Conservation (phyloP, 2,113 vertebrate genomes). For the Oxyura jamaicensis region DNA sequence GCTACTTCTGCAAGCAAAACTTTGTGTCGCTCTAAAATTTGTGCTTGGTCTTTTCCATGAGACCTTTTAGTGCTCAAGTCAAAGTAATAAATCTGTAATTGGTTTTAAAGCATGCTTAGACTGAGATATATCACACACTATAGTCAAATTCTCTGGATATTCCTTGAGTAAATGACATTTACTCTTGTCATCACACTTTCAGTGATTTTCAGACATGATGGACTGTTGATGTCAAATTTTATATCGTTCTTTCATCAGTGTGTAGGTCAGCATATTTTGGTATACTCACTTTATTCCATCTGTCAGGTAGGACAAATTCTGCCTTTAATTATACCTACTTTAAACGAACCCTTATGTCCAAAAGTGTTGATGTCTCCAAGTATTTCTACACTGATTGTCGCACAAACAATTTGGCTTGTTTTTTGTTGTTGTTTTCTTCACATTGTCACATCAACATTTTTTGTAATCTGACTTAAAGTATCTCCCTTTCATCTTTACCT, state of each 20-base stretch:
- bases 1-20: neutral
- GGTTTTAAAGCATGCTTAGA: neutral
- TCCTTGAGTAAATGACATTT: neutral
- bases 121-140: neutral
- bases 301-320: neutral
- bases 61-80: neutral
- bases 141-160: neutral
- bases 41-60: neutral
- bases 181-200: neutral
- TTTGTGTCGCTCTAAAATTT: neutral
- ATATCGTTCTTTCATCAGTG: neutral
- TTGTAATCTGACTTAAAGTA: neutral
- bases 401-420: neutral
- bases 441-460: neutral
- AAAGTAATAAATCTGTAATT: neutral
- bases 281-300: neutral
- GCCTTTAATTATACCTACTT: neutral
- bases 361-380: neutral
- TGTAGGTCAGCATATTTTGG: neutral
- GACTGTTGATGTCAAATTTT: neutral
- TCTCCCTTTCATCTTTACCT: slow-evolving; percentile 2
- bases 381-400: neutral
- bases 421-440: neutral
- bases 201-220: neutral
- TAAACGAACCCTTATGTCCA: neutral